These are phyloP conservation scores for Corythornis madagascariensis DNA, from an alignment of 2,113 vertebrate genomes.

Conservation along the genomic window DNA sequence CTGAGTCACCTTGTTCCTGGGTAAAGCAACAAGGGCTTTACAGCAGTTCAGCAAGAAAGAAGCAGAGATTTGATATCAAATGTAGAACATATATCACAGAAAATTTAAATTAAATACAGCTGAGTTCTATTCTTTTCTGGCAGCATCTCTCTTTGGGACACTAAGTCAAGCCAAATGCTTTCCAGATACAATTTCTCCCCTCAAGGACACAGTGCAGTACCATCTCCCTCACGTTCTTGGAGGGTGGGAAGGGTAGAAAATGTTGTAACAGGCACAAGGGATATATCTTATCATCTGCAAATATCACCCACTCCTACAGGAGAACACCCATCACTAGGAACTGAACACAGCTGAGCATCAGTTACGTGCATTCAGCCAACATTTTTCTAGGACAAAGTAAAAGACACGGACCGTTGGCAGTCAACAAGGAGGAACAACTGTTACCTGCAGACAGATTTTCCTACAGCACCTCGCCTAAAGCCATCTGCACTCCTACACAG, in stretches of 20 bases:
- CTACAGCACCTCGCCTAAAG: neutral
- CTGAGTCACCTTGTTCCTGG: slow-evolving; percentile 48
- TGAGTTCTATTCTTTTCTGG: slow-evolving; percentile 4
- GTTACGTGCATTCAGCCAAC: neutral
- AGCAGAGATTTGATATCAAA: slow-evolving; percentile 6
- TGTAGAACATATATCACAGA: slow-evolving; percentile 25
- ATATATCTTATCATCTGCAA: neutral
- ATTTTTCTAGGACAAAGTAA: neutral
- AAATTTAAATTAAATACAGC: slow-evolving; percentile 33
- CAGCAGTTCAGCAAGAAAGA: slow-evolving; percentile 39
- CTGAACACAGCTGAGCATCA: neutral
- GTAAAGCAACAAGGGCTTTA: slow-evolving; percentile 43
- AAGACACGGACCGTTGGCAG: neutral
- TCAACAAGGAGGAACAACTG: neutral
- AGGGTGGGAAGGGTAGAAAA: slow-evolving; percentile 9
- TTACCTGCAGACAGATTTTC: neutral
- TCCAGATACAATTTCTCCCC: neutral
- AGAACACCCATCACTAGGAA: neutral
- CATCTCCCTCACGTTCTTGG: neutral
- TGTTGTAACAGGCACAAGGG: neutral
- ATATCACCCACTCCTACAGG: neutral
- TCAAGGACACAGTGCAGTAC: neutral
- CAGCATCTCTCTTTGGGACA: slow-evolving; percentile 27
- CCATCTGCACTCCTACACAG: neutral
- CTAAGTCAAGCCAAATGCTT: slow-evolving; percentile 32